Base-by-base conservation (phyloP, 2,888 invertebrate genomes). In the Heliconius charithonia region DNA sequence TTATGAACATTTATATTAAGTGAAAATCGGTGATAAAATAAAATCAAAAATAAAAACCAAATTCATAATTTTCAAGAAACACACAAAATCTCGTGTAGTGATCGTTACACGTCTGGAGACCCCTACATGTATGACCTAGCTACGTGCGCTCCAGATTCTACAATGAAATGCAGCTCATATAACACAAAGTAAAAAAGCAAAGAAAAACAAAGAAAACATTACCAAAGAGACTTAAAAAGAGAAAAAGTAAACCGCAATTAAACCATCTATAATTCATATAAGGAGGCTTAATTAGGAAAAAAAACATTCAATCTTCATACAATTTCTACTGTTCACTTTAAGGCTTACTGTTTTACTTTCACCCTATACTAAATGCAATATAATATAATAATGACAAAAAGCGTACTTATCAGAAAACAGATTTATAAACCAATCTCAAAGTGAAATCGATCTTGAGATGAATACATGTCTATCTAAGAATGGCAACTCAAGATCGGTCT, bases 61-160 rank as follows among this genome's bases (percentile, higher is more conserved):
- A 27, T 29, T 25, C 27, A 63, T 63, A 63, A 63, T 63, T 63
- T 63, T 63, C 6, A 16, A 59, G 6, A 29, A 63, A 41, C n/a
- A 32, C 12, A 71, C 27, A 45, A 29, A 13, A 56, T 51, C 12
- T 56, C 29, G 32, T 32, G 27, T 56, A 12, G 32, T n/a, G 56
- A 56, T 56, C 6, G 51, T 12, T 22, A 71, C 27, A 51, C 45
- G 29, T 32, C 27, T 51, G 56, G n/a, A n/a, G 29, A 71, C 56
- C 9, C 37, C 71, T 71, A n/a, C 29, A 32, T 71, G 22, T 71
- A 13, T 56, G 71, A 71, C 71, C 71, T 32, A 71, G 29, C 56
- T 71, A 71, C 71, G 32, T 71, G 71, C 32, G 71, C 32, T 51
- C 56, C 56, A 71, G 71, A 32, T 71, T 56, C 13, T 56, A 71